Evolutionary conservation across 2,888 invertebrate genomes (phyloP), one percentile per base, ranked within the genome.

Genomic region (Melieria omissa): DNA sequence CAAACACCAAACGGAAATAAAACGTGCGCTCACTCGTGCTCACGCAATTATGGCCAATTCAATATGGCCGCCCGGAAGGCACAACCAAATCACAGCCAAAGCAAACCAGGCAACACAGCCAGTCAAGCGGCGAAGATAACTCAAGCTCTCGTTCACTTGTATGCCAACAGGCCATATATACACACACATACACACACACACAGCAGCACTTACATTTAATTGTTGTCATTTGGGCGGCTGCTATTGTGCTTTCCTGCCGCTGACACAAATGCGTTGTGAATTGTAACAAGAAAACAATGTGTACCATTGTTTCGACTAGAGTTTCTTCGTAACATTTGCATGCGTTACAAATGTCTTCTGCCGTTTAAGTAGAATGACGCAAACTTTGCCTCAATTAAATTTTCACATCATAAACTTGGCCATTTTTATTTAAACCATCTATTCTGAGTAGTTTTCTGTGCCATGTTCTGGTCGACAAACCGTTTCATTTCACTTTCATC

Each of bases 211-310:
- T 52, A 7, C 16, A 44, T 70, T 69, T 78, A 81, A 83, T 82
- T 82, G 83, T 81, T 81, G 77, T 79, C 81, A 82, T 82, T 82
- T 81, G 79, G 78, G 71, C 29, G 29, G 2, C 29, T 29, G 29
- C 3, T 29, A 29, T 29, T 29, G 29, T 67, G 49, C 62, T 71
- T 70, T 65, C 77, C 80, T 79, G 65, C 58, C 14, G 41, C 72
- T 83, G 81, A 76, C 81, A 82, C 78, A 81, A 79, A 82, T 82
- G 81, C 82, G 78, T 81, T 80, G 29, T 29, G 67, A 41, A 47
- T 61, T 45, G 60, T 60, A 60, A 67, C 44, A 58, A 49, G 67
- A 61, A 67, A 67, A 67, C n/a, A 60, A 58, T 67, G 60, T 60
- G 67, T n/a, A n/a, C 52, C 41, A n/a, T 55, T 55, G 55, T 2